Percentiles rank a stretch among this genome's conserved stretches.
These are phyloP conservation scores for Hydrotaea cyrtoneurina DNA, from an alignment of 2,888 invertebrate genomes.

Conservation along the genomic window DNA sequence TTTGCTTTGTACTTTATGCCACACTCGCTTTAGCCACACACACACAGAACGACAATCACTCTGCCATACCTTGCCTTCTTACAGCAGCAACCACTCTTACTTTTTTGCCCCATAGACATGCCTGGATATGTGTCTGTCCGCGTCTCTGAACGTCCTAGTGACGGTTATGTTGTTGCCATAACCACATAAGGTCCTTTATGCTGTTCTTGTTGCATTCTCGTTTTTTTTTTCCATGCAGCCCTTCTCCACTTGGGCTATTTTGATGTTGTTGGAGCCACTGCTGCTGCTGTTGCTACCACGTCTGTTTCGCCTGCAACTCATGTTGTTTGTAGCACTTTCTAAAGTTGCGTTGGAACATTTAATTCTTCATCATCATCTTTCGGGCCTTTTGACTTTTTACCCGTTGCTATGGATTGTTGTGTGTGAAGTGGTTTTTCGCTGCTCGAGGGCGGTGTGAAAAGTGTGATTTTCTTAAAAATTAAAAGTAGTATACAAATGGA, in stretches of 20 bases:
- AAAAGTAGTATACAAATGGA: too few relatives aligned
- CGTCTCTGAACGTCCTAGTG: constrained; percentile 18
- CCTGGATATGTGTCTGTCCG: background rate
- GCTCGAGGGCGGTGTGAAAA: background rate
- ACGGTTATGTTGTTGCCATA: background rate
- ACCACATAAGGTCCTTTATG: constrained; percentile 56
- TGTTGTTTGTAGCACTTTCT: constrained; percentile 25
- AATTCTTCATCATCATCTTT: constrained; percentile 51
- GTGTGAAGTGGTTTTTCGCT: background rate
- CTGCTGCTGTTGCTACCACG: background rate
- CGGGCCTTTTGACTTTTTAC: constrained; percentile 55
- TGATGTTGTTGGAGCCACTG: background rate
- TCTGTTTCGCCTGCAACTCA: constrained; percentile 8
- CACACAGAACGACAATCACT: background rate
- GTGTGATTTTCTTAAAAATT: too few relatives aligned
- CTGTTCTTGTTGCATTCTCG: constrained; percentile 14
- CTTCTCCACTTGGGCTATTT: constrained; percentile 46
- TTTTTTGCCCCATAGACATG: background rate
- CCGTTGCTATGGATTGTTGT: background rate
- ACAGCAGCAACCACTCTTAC: constrained; percentile 18
- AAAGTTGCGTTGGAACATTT: constrained; percentile 63
- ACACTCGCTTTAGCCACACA: constrained; percentile 38
- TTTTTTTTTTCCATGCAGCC: constrained; percentile 15
- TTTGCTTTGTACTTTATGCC: constrained; percentile 46
- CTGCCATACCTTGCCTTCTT: background rate